Evolutionary conservation across 2,797 vertebrate genomes (phyloP).

Genomic region (Phrynocephalus guinanensis): DNA sequence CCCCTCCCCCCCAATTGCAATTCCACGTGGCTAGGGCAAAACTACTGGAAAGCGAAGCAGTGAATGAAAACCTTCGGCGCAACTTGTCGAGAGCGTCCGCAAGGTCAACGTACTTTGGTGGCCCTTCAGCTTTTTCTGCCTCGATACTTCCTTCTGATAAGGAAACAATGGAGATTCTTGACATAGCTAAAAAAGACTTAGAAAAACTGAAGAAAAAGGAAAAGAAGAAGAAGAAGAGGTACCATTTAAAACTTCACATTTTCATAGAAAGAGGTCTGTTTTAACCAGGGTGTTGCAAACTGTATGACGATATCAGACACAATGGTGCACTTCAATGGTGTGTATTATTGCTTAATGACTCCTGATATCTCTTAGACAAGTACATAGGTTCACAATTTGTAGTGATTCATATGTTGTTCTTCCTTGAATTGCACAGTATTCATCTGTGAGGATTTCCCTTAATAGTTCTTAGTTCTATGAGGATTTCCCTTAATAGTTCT

Average conservation of each 20-base stretch:
- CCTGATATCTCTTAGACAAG: background rate
- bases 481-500: conserved; percentile 55
- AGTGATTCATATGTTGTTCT: background rate
- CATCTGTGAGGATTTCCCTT: conserved; percentile 56
- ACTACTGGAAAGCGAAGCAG: conserved; percentile 93
- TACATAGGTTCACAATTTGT: background rate
- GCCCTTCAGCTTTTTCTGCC: conserved; percentile 81
- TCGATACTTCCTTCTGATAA: conserved; percentile 86
- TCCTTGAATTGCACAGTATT: background rate
- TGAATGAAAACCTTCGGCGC: conserved; percentile 92
- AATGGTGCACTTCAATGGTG: background rate
- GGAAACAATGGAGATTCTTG: conserved; percentile 92
- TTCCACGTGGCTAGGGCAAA: conserved; percentile 86
- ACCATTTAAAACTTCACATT: conserved; percentile 42
- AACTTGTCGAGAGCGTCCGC: conserved; percentile 89
- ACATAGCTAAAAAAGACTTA: conserved; percentile 95
- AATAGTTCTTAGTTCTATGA: conserved; percentile 53
- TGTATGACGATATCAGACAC: background rate
- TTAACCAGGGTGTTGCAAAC: background rate
- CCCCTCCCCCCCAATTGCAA: background rate
- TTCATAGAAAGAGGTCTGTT: background rate
- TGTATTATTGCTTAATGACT: conserved; percentile 20
- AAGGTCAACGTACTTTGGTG: conserved; percentile 84
- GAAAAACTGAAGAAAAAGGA: conserved; percentile 95
- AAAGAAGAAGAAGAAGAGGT: conserved; percentile 97